Evolutionary conservation across 2,797 vertebrate genomes (phyloP).

Genomic region (Gorsachius magnificus): DNA sequence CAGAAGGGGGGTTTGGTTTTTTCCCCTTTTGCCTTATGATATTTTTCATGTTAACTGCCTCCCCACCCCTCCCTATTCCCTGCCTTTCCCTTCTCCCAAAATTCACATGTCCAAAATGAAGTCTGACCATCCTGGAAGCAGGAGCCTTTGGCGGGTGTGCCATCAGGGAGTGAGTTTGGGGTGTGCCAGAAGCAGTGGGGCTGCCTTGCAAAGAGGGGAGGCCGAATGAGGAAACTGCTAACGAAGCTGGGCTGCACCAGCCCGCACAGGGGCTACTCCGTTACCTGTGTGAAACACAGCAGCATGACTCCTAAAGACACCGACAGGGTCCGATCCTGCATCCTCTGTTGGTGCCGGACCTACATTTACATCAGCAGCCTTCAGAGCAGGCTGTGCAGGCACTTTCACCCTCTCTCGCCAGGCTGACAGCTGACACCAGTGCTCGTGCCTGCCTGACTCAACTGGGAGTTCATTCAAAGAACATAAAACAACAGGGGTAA

Average conservation of each 20-base stretch:
- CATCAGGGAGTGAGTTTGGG: not conserved
- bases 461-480: not conserved
- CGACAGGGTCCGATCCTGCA: not conserved
- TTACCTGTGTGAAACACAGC: not conserved
- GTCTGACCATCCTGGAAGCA: not conserved
- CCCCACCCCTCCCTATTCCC: not conserved
- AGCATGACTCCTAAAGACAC: not conserved
- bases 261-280: fast-evolving
- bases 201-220: not conserved
- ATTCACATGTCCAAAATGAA: not conserved
- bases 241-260: not conserved
- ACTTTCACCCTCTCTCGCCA: not conserved
- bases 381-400: not conserved
- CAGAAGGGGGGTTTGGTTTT: not conserved
- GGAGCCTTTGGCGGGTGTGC: not conserved
- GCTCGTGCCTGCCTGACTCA: not conserved
- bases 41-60: not conserved
- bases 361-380: not conserved
- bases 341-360: not conserved
- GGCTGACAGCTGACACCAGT: not conserved
- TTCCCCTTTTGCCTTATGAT: not conserved
- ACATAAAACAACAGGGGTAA: not conserved
- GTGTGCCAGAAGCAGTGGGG: not conserved
- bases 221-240: not conserved
- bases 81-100: not conserved